Percentiles rank a stretch among this genome's conserved stretches.
These are phyloP conservation scores for Corythoichthys intestinalis DNA, from an alignment of 2,113 vertebrate genomes.

Conservation along the genomic window DNA sequence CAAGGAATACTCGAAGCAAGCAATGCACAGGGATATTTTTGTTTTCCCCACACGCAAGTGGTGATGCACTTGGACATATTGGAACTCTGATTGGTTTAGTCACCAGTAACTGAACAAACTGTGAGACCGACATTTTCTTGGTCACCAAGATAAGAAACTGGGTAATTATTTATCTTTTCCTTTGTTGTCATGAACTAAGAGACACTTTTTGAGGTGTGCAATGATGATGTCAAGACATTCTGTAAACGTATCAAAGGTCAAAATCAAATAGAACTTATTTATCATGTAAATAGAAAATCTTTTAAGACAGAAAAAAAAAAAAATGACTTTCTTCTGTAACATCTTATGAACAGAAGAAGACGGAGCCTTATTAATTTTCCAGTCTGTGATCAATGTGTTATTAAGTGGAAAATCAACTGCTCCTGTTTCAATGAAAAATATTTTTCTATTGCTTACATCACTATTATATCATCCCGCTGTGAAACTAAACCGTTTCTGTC, in stretches of 20 bases:
- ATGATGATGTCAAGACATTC: conserved; percentile 69
- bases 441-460: conserved; percentile 74
- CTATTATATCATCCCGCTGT: conserved; percentile 30
- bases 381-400: conserved; percentile 46
- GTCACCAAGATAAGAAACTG: conserved; percentile 23
- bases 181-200: conserved; percentile 29
- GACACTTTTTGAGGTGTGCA: conserved; percentile 51
- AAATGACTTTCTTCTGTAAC: conserved; percentile 70
- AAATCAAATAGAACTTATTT: conserved; percentile 69
- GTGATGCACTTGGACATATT: conserved; percentile 20
- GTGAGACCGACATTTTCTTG: conserved; percentile 21
- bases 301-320: conserved; percentile 40
- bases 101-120: conserved; percentile 29
- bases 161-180: conserved; percentile 23
- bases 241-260: conserved; percentile 58
- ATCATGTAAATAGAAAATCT: conserved; percentile 75
- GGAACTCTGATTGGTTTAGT: conserved; percentile 20
- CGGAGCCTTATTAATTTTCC: conserved; percentile 63
- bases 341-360: conserved; percentile 61
- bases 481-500: conserved; percentile 22
- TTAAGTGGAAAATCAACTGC: conserved; percentile 44
- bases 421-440: conserved; percentile 73
- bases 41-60: conserved; percentile 25
- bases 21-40: conserved; percentile 21
- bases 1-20: conserved; percentile 31